phyloP scores from a whole-genome alignment of 2,888 invertebrate species.

The Panopea generosa region DNA sequence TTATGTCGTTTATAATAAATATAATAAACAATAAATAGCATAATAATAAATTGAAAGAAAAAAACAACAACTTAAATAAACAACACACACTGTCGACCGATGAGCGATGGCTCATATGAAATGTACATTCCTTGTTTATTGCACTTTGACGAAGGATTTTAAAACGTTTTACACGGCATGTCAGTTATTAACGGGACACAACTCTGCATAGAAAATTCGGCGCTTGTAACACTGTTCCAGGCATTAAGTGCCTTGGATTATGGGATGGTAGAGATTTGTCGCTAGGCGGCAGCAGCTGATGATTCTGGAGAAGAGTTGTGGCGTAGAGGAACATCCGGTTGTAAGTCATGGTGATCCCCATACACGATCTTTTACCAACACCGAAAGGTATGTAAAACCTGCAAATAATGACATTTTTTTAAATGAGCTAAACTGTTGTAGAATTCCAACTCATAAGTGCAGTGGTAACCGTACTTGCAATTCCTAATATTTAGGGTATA shows the following conservation, averaged over 20 bases:
- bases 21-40: no score
- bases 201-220: constrained; percentile 53
- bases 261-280: constrained; percentile 51
- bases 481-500: background rate
- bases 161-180: no score
- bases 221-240: constrained; percentile 62
- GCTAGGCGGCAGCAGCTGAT: constrained; percentile 49
- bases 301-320: constrained; percentile 60
- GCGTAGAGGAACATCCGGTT: constrained; percentile 66
- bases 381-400: constrained; percentile 67
- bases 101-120: no score
- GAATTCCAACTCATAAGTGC: background rate
- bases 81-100: no score
- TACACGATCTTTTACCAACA: constrained; percentile 62
- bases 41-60: no score
- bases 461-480: background rate
- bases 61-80: no score
- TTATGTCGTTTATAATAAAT: no score
- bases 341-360: constrained; percentile 63
- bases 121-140: no score
- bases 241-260: constrained; percentile 57
- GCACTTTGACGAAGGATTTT: no score
- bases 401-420: constrained; percentile 16
- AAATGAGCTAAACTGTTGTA: no score
- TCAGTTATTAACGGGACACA: constrained; percentile 19